A percentile compares a stretch with the other conserved stretches of the same genome.
Conservation (phyloP, 2,888 invertebrate species). For the Chloroclystis v-ata region DNA sequence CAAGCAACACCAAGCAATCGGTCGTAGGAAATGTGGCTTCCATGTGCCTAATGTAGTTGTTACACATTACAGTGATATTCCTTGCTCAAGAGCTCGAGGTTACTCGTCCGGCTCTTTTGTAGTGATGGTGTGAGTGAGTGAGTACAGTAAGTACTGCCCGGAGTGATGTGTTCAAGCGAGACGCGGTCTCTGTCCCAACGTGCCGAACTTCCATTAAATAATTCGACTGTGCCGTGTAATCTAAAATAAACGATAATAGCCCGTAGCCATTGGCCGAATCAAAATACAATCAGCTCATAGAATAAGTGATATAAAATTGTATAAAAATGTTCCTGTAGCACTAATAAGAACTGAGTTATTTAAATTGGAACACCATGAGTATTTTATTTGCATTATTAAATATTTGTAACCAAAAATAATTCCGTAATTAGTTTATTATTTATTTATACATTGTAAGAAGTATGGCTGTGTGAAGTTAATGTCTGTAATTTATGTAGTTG, state of each 20-base stretch:
- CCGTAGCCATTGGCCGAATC: constrained; percentile 24
- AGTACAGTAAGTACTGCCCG: constrained; percentile 8
- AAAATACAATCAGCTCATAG: constrained; percentile 31
- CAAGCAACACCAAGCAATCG: neutral
- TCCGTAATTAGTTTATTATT: constrained; percentile 60
- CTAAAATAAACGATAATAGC: constrained; percentile 14
- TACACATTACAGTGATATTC: neutral
- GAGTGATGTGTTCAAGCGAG: constrained; percentile 14
- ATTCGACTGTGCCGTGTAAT: constrained; percentile 24
- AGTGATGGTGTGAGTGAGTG: constrained; percentile 11
- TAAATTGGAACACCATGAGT: constrained; percentile 43
- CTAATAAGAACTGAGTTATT: constrained; percentile 35
- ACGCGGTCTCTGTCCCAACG: constrained; percentile 1
- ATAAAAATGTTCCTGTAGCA: constrained; percentile 46
- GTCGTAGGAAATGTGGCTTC: too few species aligned
- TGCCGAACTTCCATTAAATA: constrained; percentile 12
- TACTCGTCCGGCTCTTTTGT: constrained; percentile 9
- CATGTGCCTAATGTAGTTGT: too few species aligned
- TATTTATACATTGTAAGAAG: constrained; percentile 65
- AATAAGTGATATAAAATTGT: constrained; percentile 31
- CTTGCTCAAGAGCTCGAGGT: constrained; percentile 11
- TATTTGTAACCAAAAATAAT: constrained; percentile 67
- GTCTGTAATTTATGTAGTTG: constrained; percentile 64
- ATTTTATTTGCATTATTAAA: constrained; percentile 56
- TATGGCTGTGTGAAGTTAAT: constrained; percentile 74